phyloP scores from a whole-genome alignment of 2,113 vertebrate species.

The Mus spicilegus region DNA sequence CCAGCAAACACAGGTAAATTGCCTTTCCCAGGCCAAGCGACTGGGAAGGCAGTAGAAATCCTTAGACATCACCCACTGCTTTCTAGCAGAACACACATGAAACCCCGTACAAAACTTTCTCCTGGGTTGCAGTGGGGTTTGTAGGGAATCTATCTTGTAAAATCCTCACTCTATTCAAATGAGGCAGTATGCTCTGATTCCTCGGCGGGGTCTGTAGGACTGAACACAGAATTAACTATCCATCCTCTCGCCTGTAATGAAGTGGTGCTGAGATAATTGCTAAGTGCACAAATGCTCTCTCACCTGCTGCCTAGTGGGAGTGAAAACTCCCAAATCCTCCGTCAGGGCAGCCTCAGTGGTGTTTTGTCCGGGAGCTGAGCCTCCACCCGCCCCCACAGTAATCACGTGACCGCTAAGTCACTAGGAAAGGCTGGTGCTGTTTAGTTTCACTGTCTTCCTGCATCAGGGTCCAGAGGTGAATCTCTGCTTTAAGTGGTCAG shows the following conservation, averaged over 20 bases:
- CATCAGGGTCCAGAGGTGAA: not conserved
- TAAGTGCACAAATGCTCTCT: not conserved
- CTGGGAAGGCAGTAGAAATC: not conserved
- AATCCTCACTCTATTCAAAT: not conserved
- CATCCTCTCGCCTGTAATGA: not conserved
- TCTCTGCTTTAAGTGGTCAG: not conserved
- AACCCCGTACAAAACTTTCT: not conserved
- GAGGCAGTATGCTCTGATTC: not conserved
- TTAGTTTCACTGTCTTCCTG: not conserved
- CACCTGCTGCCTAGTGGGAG: not conserved
- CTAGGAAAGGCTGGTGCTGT: not conserved
- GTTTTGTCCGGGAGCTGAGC: not conserved
- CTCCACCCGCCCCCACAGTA: not conserved
- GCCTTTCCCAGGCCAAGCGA: not conserved
- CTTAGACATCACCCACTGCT: not conserved
- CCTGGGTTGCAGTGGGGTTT: not conserved
- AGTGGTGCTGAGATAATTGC: not conserved
- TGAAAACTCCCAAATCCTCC: not conserved
- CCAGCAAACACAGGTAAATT: not conserved
- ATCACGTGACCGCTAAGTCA: not conserved
- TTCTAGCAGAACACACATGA: not conserved
- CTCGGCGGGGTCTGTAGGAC: not conserved
- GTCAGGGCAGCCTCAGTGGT: not conserved
- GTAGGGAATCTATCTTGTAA: not conserved
- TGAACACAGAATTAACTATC: not conserved